Evolutionary conservation across 1,140 invertebrate species (phyloP), one percentile per base, ranked within the genome.

Genomic region (Cotesia chilonis): DNA sequence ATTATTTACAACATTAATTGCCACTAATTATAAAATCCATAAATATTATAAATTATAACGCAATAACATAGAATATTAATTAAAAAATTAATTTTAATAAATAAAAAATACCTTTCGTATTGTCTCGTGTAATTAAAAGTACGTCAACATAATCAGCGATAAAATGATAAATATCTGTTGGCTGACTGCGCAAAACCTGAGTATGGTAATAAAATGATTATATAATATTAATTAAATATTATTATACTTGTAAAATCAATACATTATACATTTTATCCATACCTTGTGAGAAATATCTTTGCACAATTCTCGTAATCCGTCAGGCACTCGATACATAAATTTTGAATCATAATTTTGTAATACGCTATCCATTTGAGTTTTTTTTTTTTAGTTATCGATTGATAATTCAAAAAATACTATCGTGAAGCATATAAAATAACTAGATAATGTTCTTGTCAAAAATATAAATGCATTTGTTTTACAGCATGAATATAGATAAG

Each of bases 201-300:
- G 61, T 64, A 20, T 52, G 61, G 61, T 63, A 59, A 59, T 59
- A 51, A 54, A 14, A 12, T n/a, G 6, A 28, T 10, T 14, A 59
- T 55, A 17, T 14, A 17, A 17, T n/a, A 55, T 55, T 59, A 28
- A 59, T 59, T 17, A 28, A 28, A 35, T 14, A 36, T 66, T 36
- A 37, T 52, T 1, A 17, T 63, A 20, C 28, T 61, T 57, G 36
- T 67, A 20, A 70, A 67, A 59, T 59, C 17, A 37, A 36, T 61
- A 65, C 65, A 59, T 36, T 57, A 20, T 63, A 57, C 47, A 17
- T 17, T 17, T 17, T 17, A 17, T 17, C 17, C 17, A 2, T 73
- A 90, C 91, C 84, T 93, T 92, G 47, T 92, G 85, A 4, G 91
- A 89, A 74, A 93, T 92, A 82, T 93, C 92, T 0, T 88, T 84